phyloP scores from a whole-genome alignment of 2,113 vertebrate genomes.

The Rhabdornis inornatus region DNA sequence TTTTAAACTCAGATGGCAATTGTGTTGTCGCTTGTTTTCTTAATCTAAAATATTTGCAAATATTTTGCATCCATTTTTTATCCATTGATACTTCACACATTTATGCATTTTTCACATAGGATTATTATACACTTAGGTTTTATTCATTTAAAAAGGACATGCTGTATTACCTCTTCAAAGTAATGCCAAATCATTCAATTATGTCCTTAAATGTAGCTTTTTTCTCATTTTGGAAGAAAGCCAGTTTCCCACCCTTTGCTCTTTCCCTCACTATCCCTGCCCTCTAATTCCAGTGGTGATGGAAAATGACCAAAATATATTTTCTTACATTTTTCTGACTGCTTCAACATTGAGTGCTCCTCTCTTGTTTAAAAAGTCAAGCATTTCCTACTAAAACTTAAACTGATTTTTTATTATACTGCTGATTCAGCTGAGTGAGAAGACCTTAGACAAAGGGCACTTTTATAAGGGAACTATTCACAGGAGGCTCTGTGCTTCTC shows the following conservation, averaged over 20 bases:
- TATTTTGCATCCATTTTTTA: neutral
- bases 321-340: conserved; percentile 65
- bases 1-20: neutral
- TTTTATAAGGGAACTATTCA: conserved; percentile 69
- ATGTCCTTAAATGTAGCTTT: conserved; percentile 45
- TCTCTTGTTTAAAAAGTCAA: conserved; percentile 66
- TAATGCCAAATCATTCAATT: conserved; percentile 56
- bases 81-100: conserved; percentile 32
- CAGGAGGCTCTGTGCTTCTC: conserved; percentile 48
- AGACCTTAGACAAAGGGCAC: conserved; percentile 65
- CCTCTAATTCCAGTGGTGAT: conserved; percentile 56
- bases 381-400: conserved; percentile 64
- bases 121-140: conserved; percentile 44
- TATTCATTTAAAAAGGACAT: conserved; percentile 53
- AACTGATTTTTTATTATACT: conserved; percentile 67
- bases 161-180: conserved; percentile 53
- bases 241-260: conserved; percentile 59
- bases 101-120: conserved; percentile 11
- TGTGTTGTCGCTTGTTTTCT: neutral
- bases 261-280: conserved; percentile 35
- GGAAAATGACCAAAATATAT: conserved; percentile 37
- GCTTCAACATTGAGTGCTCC: conserved; percentile 48
- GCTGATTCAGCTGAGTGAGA: conserved; percentile 61
- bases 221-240: conserved; percentile 45
- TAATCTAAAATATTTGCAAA: conserved; percentile 48